Conservation (phyloP, 1,140 invertebrate species). For the Panagrolaimus sp. region DNA sequence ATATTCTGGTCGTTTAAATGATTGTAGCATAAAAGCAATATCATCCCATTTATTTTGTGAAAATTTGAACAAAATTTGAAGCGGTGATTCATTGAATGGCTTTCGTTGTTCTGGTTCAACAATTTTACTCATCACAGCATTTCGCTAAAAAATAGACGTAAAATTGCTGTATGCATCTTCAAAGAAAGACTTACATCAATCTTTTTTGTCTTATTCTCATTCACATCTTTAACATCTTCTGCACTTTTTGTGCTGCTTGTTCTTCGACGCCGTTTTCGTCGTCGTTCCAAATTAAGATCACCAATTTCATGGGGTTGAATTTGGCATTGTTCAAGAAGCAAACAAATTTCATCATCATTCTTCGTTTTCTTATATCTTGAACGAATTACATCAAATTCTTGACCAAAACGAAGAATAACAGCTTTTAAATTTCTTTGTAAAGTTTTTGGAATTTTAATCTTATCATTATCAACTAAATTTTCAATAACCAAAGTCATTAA, state of each 20-base stretch:
- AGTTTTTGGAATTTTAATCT: slow-evolving; percentile 1
- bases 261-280: slow-evolving; percentile 23
- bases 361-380: slow-evolving; percentile 24
- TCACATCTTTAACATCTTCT: slow-evolving; percentile 1
- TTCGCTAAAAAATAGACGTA: background rate
- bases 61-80: background rate
- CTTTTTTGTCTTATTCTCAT: too few species aligned
- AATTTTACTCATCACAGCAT: background rate
- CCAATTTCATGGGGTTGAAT: slow-evolving; percentile 27
- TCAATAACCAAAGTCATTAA: slow-evolving; percentile 24
- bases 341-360: background rate
- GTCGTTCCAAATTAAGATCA: slow-evolving; percentile 16
- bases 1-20: background rate
- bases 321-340: slow-evolving; percentile 25
- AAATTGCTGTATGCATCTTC: too few species aligned
- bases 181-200: too few species aligned
- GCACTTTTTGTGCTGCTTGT: slow-evolving; percentile 9
- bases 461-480: slow-evolving; percentile 1
- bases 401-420: slow-evolving; percentile 18
- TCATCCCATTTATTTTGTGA: slow-evolving; percentile 2
- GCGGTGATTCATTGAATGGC: background rate
- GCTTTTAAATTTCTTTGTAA: slow-evolving; percentile 20
- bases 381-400: slow-evolving; percentile 26
- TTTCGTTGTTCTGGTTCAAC: background rate
- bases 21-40: background rate